Conservation (phyloP, 2,797 vertebrate genomes). For the Sebastes oblongus region DNA sequence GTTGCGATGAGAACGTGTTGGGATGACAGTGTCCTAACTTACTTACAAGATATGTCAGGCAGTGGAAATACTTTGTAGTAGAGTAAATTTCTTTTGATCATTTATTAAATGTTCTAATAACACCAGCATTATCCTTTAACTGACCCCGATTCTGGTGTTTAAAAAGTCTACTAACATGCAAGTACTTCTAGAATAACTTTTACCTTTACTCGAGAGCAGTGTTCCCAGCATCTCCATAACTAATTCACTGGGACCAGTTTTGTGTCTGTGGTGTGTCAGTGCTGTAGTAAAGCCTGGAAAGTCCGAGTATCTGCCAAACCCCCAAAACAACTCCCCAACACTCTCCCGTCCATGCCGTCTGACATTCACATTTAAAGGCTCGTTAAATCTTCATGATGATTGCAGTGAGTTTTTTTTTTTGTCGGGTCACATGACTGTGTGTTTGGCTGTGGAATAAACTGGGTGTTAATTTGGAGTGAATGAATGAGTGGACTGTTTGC, state of each 20-base stretch:
- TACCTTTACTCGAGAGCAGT: neutral
- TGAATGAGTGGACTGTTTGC: slow-evolving; percentile 36
- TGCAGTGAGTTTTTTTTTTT: neutral
- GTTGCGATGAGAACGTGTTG: no score
- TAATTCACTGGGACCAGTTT: neutral
- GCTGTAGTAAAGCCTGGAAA: slow-evolving; percentile 7
- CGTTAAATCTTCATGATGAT: neutral
- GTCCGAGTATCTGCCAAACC: neutral
- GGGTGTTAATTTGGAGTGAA: neutral
- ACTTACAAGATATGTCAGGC: no score
- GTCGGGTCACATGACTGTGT: neutral
- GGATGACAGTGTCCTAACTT: no score
- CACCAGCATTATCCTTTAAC: no score
- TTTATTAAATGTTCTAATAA: neutral
- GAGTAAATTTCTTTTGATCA: neutral
- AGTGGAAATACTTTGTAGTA: neutral
- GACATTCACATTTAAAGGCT: neutral
- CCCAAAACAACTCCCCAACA: neutral
- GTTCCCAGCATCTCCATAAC: neutral
- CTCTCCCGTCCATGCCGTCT: neutral
- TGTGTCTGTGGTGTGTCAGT: neutral
- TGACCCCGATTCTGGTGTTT: neutral
- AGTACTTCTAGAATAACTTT: neutral
- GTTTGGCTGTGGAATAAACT: neutral
- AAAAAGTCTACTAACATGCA: neutral